A percentile compares a stretch with the other conserved stretches of the same genome.
Conservation (phyloP, 2,113 vertebrate species). For the Leptobrachium ailaonicum region DNA sequence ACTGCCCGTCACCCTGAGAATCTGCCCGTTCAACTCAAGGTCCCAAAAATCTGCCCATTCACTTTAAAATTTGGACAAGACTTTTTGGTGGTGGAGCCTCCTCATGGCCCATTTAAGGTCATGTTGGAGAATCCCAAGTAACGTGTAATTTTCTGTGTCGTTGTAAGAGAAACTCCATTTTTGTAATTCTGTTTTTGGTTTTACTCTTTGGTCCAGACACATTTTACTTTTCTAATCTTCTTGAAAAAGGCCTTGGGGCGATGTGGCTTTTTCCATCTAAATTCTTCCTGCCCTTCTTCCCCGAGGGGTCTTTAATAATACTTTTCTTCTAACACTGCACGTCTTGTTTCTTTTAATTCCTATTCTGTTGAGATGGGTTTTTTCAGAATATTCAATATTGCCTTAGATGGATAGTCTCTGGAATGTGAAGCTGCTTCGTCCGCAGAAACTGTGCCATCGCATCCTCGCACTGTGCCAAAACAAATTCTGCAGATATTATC, state of each 20-base stretch:
- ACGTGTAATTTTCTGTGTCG: no score
- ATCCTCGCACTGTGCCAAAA: slow-evolving; percentile 70
- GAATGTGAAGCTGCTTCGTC: slow-evolving; percentile 63
- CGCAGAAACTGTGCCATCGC: slow-evolving; percentile 67
- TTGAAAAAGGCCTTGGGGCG: background rate
- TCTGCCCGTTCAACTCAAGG: no score
- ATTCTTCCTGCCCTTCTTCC: background rate
- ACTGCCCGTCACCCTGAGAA: no score
- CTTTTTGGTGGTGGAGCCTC: no score
- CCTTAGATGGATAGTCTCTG: slow-evolving; percentile 26
- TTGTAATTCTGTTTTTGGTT: no score
- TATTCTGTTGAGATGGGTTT: background rate
- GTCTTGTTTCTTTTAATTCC: background rate
- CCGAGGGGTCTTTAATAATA: background rate
- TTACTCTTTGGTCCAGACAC: no score
- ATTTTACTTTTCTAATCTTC: no score
- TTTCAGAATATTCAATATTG: slow-evolving; percentile 19
- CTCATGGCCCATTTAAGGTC: no score
- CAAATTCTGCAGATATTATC: slow-evolving; percentile 60
- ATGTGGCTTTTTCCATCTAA: background rate
- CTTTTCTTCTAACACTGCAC: background rate
- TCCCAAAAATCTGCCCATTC: no score
- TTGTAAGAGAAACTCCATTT: no score
- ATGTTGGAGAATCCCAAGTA: no score
- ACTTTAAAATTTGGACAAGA: no score